Evolutionary conservation across 2,113 vertebrate species (phyloP), one percentile per base, ranked within the genome.

Genomic region (Catharus minimus): DNA sequence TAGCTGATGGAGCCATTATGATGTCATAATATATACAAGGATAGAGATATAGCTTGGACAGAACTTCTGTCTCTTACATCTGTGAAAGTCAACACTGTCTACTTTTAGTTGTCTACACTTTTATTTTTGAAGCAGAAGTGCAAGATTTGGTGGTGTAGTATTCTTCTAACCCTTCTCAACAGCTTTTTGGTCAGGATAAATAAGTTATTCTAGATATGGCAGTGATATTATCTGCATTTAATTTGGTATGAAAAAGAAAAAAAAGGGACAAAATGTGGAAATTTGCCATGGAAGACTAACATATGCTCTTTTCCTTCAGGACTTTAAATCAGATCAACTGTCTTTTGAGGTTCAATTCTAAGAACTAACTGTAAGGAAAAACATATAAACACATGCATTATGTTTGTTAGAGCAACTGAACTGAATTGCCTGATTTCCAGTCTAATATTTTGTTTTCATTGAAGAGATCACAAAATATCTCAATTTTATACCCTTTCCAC

Each of bases 1-100:
- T n/a, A 91, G 67, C 62, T 92, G 75, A 91, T 95, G 74, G 94
- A 94, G 95, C 89, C 77, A 88, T 80, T 96, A 95, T 94, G 89
- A 87, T 96, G 82, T 96, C 83, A 95, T 88, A 93, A 95, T 88
- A 88, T 39, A 65, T 57, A 73, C 43, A 94, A 62, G 56, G 82
- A 69, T 66, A 86, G 72, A 95, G 71, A 89, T 76, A 90, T 6
- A 91, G 33, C 56, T 82, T 65, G 78, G 89, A 62, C 36, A 86
- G 68, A 94, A 88, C 62, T 86, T 88, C 28, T 55, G 6, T 89
- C 44, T 87, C 71, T 77, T 85, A 64, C 41, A 71, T 85, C 36
- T 92, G 22, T 62, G 67, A 57, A 92, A 39, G 19, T 46, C 36
- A 41, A 11, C 0, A 1, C 33, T 73, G 17, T 83, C 33, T 65